phyloP scores from a whole-genome alignment of 2,113 vertebrate species.

The Phocoena sinus region DNA sequence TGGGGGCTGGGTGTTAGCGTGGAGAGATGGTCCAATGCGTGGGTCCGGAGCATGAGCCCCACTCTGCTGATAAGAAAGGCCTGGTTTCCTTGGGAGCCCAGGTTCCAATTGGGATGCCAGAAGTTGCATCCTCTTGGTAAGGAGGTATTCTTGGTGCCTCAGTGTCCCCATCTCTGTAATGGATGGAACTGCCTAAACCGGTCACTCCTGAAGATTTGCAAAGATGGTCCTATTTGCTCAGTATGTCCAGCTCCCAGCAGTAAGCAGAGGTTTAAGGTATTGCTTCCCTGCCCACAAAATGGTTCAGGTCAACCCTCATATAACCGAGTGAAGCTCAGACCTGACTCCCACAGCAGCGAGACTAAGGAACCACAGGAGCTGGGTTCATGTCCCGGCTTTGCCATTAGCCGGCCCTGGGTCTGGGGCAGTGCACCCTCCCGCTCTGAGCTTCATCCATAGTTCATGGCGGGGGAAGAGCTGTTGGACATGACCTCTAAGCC shows the following conservation, averaged over 20 bases:
- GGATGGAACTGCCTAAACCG: background rate
- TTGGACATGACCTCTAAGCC: background rate
- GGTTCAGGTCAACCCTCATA: background rate
- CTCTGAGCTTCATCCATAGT: background rate
- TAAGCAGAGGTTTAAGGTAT: background rate
- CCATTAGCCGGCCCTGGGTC: background rate
- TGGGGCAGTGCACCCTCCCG: rapidly evolving
- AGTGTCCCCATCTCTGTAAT: background rate
- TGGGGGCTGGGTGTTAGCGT: background rate
- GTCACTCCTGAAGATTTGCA: background rate
- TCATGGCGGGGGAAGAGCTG: background rate
- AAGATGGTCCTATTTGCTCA: background rate
- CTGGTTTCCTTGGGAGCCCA: background rate
- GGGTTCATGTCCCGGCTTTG: background rate
- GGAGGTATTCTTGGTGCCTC: background rate
- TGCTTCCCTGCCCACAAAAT: background rate
- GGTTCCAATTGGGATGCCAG: background rate
- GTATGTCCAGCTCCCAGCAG: background rate
- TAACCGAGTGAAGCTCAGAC: background rate
- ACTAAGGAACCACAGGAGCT: background rate
- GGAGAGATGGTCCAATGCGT: rapidly evolving
- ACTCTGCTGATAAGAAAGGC: background rate
- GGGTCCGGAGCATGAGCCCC: background rate
- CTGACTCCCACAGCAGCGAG: background rate
- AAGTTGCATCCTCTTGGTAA: background rate